Evolutionary conservation across 2,888 invertebrate species (phyloP), one percentile per base, ranked within the genome.

Genomic region (Oeneis ivallda): DNA sequence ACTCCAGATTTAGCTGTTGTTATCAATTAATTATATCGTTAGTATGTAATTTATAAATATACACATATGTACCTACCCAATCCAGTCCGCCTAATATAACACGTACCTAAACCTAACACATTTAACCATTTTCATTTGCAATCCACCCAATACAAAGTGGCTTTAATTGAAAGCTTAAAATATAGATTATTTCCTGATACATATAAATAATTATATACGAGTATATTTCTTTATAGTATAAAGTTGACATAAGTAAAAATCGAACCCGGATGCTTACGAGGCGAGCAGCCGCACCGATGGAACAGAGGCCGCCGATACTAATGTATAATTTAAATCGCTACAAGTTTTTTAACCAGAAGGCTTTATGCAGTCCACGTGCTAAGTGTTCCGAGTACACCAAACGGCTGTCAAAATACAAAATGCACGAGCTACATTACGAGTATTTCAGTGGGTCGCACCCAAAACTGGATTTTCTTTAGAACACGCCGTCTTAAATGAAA

Each of bases 361-460:
- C 32, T 47, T 47, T 58, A 58, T 58, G 58, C 60, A 19, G 17
- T 39, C 13, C 60, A 39, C 60, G 60, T 19, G 19, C 59, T 43
- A 57, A 57, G 57, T 57, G 57, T 57, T 39, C 49, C 50, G 45
- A 17, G 19, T 37, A 39, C 49, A 39, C 50, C 60, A 50, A 34
- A 60, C 13, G 37, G 60, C 37, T 60, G 49, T 49, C 49, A 60
- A 60, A 60, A 60, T 39, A 60, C 49, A 60, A 60, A 60, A 60
- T 26, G 37, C 37, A 50, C 19, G 47, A 17, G n/a, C 60, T 47
- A 39, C 26, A 43, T 26, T 57, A 56, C 8, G 45, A 17, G 47
- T 50, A 26, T 45, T 58, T 32, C 45, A 58, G 15, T 58, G 58
- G 58, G 58, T 45, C 45, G 34, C 56, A n/a, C 45, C 34, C 58